Evolutionary conservation across 2,113 vertebrate species (phyloP).

Genomic region (Puma concolor): DNA sequence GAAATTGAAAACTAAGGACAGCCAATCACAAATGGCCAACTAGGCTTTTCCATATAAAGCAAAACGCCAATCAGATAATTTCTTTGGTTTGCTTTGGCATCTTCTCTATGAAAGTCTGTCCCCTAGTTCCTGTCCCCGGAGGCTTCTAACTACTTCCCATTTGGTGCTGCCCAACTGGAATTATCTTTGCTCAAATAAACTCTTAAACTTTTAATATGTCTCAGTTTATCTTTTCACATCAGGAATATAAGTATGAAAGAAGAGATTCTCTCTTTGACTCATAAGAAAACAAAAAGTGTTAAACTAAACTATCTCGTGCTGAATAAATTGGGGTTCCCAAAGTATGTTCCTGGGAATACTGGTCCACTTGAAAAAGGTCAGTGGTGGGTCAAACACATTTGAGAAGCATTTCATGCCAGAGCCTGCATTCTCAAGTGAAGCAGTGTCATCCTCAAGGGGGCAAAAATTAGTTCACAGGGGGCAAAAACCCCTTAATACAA

Average conservation of each 20-base stretch:
- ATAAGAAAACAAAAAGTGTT: neutral
- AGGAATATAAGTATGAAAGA: neutral
- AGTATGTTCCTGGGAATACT: neutral
- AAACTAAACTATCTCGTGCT: neutral
- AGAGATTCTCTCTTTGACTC: neutral
- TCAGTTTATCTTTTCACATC: neutral
- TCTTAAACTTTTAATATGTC: neutral
- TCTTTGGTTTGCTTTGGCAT: neutral
- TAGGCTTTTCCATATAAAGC: neutral
- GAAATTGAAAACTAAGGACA: neutral
- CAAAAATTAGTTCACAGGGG: neutral
- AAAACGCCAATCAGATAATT: neutral
- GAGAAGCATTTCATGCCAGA: neutral
- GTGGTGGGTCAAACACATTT: neutral
- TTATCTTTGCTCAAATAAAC: neutral
- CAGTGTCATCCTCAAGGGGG: neutral
- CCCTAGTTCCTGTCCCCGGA: neutral
- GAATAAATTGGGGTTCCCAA: neutral
- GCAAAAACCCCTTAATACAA: neutral
- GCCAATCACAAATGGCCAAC: neutral
- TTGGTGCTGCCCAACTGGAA: neutral
- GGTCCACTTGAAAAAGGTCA: neutral
- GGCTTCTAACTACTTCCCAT: neutral
- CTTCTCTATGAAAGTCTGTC: neutral
- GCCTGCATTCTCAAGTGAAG: neutral